Evolutionary conservation across 2,888 invertebrate genomes (phyloP).

Genomic region (Apocheima hispidaria): DNA sequence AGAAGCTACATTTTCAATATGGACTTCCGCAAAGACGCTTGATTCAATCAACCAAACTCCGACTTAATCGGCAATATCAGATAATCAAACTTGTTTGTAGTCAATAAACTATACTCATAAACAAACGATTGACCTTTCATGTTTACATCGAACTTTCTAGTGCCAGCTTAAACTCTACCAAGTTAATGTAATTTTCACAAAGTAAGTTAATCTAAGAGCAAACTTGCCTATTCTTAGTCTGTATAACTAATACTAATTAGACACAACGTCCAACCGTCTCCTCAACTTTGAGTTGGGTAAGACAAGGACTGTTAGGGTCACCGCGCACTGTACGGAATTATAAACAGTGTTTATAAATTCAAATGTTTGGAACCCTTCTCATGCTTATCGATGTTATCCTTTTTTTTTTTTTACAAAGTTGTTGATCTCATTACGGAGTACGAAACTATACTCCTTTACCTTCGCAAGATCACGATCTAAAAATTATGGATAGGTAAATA

Average conservation of each 20-base stretch:
- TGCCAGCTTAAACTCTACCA: conserved; percentile 4
- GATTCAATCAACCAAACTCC: too few relatives aligned
- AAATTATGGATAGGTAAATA: too few relatives aligned
- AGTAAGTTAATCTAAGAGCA: conserved; percentile 22
- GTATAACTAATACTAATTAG: conserved; percentile 62
- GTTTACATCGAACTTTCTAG: conserved; percentile 9
- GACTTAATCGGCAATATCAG: too few relatives aligned
- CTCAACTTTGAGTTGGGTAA: conserved; percentile 65
- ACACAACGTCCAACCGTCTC: conserved; percentile 61
- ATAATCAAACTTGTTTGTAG: not conserved
- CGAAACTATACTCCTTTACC: not conserved
- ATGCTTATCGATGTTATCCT: conserved; percentile 43
- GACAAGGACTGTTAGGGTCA: conserved; percentile 60
- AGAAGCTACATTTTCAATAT: too few relatives aligned
- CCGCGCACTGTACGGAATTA: conserved; percentile 52
- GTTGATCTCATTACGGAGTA: conserved; percentile 1
- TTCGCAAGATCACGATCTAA: not conserved
- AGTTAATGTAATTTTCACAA: conserved; percentile 15
- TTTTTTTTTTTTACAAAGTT: conserved; percentile 21
- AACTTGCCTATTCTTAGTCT: conserved; percentile 51
- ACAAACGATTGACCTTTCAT: not conserved
- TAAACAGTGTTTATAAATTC: conserved; percentile 48
- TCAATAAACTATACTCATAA: not conserved
- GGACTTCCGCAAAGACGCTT: too few relatives aligned
- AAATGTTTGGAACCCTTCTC: conserved; percentile 45